phyloP scores from a whole-genome alignment of 2,888 invertebrate species.

The Ornithoptera alexandrae region DNA sequence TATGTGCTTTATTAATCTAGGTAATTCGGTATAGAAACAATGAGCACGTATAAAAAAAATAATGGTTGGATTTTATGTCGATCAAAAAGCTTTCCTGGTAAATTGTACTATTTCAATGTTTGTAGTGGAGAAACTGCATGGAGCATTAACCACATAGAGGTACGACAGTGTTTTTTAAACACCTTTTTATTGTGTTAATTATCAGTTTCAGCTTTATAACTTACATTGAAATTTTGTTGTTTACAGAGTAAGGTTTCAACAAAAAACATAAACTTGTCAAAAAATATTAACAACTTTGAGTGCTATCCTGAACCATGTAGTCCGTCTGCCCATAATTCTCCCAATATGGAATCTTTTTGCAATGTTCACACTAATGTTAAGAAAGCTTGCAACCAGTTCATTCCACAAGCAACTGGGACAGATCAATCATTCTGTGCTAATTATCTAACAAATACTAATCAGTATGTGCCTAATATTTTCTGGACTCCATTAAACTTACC shows the following conservation, averaged over 20 bases:
- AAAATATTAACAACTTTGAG: conserved; percentile 36
- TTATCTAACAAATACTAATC: background rate
- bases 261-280: conserved; percentile 35
- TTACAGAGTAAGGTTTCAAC: conserved; percentile 12
- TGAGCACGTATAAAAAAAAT: conserved; percentile 32
- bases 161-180: conserved; percentile 35
- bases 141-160: conserved; percentile 51
- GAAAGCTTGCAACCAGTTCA: background rate
- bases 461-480: conserved; percentile 7
- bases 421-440: background rate
- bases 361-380: background rate
- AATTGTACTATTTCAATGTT: conserved; percentile 65
- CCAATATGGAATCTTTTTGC: background rate
- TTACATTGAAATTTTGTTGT: conserved; percentile 40
- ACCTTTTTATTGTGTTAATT: background rate
- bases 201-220: background rate
- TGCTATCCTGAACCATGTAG: conserved; percentile 44
- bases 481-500: conserved; percentile 13
- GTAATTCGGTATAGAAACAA: background rate
- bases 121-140: conserved; percentile 56
- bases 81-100: conserved; percentile 61
- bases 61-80: conserved; percentile 58
- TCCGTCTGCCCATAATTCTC: conserved; percentile 33
- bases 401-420: background rate
- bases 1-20: background rate